These are phyloP conservation scores for Dugesia japonica DNA, from an alignment of 2,888 invertebrate genomes.

Conservation along the genomic window DNA sequence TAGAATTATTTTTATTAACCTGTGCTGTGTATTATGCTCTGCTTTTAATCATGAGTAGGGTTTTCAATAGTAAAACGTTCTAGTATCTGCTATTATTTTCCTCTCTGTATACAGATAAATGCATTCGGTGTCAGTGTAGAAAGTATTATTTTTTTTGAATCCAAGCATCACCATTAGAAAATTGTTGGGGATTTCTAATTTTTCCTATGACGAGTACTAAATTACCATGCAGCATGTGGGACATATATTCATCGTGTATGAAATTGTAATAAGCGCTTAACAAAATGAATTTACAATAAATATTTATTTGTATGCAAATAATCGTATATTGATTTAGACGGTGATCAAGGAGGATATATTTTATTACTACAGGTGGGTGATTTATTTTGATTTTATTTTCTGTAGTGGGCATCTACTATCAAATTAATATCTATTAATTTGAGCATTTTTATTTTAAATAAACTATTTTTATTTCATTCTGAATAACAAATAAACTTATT, in stretches of 20 bases:
- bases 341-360: constrained; percentile 20
- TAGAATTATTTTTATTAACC: not conserved
- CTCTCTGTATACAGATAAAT: not conserved
- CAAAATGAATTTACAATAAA: not conserved
- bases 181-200: constrained; percentile 14
- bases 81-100: constrained; percentile 15
- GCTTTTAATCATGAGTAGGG: not conserved
- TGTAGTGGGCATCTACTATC: no score
- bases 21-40: not conserved
- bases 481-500: no score
- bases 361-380: constrained; percentile 8
- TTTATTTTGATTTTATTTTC: not conserved
- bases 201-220: constrained; percentile 7
- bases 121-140: constrained; percentile 3
- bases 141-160: constrained; percentile 12
- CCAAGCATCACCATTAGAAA: constrained; percentile 1
- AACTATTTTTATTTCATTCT: no score
- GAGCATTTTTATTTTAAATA: no score
- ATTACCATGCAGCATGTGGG: not conserved
- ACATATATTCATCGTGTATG: constrained; percentile 20
- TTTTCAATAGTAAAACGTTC: constrained; percentile 1
- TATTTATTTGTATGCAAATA: not conserved
- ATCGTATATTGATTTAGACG: not conserved
- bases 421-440: no score
- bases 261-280: constrained; percentile 12